A percentile compares a stretch with the other conserved stretches of the same genome.
These are phyloP conservation scores for Maccullochella peelii DNA, from an alignment of 2,113 vertebrate species.

Conservation along the genomic window DNA sequence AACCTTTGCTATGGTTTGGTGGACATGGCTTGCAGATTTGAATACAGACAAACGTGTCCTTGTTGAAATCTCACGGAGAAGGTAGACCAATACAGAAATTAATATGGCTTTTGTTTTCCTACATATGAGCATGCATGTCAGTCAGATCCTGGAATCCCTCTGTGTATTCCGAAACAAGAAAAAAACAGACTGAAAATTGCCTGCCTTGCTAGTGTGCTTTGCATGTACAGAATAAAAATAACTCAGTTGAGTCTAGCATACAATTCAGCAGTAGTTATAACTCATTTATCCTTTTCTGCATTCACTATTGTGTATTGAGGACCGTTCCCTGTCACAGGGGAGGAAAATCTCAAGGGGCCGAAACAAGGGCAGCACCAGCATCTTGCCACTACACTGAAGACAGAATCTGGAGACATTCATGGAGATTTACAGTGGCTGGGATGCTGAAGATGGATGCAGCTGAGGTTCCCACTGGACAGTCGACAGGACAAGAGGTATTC, in stretches of 20 bases:
- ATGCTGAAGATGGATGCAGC: constrained; percentile 69
- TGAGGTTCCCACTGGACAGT: constrained; percentile 67
- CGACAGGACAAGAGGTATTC: constrained; percentile 75
- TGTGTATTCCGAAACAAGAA: constrained; percentile 39
- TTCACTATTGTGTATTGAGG: constrained; percentile 14
- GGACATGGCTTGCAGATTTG: constrained; percentile 54
- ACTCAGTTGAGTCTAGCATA: constrained; percentile 8
- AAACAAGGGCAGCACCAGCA: background rate
- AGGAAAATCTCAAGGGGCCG: constrained; percentile 24
- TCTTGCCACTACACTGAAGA: constrained; percentile 20
- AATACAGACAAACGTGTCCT: constrained; percentile 51
- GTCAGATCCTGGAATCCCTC: constrained; percentile 45
- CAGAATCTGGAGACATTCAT: constrained; percentile 57
- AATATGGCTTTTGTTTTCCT: constrained; percentile 62
- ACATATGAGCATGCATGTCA: constrained; percentile 55
- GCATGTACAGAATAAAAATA: constrained; percentile 31
- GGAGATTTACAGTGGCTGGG: constrained; percentile 62
- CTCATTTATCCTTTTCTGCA: constrained; percentile 7
- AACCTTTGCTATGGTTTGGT: constrained; percentile 40
- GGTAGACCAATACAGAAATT: constrained; percentile 24
- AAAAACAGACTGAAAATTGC: constrained; percentile 10
- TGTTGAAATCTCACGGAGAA: constrained; percentile 37
- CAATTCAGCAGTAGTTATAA: constrained; percentile 17
- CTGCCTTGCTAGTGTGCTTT: constrained; percentile 33
- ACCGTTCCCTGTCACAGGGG: constrained; percentile 8